phyloP scores from a whole-genome alignment of 2,888 invertebrate species.

The Temnothorax ravouxi region DNA sequence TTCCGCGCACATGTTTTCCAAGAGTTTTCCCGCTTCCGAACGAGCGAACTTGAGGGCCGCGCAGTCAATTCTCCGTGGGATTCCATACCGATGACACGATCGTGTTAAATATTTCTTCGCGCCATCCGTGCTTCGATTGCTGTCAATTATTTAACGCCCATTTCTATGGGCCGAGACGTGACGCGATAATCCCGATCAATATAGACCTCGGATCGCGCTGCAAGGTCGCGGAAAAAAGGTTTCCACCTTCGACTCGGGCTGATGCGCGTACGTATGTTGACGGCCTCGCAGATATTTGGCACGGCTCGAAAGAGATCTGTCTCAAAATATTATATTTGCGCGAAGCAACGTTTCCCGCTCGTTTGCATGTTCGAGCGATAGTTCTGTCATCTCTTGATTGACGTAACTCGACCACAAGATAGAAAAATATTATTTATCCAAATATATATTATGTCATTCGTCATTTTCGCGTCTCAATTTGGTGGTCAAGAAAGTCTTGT shows the following conservation, averaged over 20 bases:
- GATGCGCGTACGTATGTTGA: not conserved
- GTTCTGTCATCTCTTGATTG: not conserved
- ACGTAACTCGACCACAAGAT: not conserved
- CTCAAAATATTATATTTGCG: not conserved
- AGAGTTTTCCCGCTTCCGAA: not conserved
- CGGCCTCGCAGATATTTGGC: not conserved
- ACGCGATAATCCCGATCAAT: constrained; percentile 44
- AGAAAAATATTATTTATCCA: not conserved
- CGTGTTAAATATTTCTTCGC: constrained; percentile 10
- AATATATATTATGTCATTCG: not conserved
- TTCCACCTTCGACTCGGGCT: not conserved
- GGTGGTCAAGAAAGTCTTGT: not conserved
- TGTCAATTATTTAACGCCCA: constrained; percentile 39
- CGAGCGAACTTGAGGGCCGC: constrained; percentile 8
- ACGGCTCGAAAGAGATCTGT: not conserved
- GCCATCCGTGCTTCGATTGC: constrained; percentile 9
- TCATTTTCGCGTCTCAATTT: not conserved
- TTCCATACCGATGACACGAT: constrained; percentile 50
- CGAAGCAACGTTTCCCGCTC: not conserved
- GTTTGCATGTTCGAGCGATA: not conserved
- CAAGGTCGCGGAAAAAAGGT: constrained; percentile 9
- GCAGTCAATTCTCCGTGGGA: constrained; percentile 42
- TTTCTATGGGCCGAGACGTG: constrained; percentile 1
- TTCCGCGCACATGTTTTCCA: constrained; percentile 3
- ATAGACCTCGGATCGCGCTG: not conserved